phyloP scores from a whole-genome alignment of 1,140 invertebrate species.

The Monomorium pharaonis region DNA sequence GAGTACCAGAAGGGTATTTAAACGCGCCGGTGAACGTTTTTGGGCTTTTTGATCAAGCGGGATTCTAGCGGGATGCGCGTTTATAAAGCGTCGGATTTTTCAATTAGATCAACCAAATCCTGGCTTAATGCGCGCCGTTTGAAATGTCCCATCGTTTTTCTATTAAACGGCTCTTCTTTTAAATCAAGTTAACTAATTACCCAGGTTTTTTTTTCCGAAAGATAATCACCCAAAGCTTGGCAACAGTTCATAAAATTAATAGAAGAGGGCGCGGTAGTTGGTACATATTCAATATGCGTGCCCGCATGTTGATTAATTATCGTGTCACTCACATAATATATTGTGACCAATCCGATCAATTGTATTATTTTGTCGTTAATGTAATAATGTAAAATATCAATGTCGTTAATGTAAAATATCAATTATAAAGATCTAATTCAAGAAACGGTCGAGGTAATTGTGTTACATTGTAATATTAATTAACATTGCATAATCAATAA shows the following conservation, averaged over 20 bases:
- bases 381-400: conserved; percentile 19
- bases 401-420: conserved; percentile 8
- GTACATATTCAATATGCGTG: not conserved
- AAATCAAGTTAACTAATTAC: not conserved
- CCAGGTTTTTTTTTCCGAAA: not conserved
- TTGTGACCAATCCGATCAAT: not conserved
- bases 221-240: not conserved
- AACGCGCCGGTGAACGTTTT: not conserved
- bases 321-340: not conserved
- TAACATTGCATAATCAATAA: not conserved
- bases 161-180: not conserved
- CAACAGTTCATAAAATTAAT: not conserved
- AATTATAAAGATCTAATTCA: not conserved
- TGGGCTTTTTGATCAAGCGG: conserved; percentile 5
- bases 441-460: not conserved
- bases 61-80: not conserved
- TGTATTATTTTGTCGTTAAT: not conserved
- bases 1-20: conserved; percentile 25
- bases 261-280: not conserved
- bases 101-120: not conserved
- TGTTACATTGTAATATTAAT: not conserved
- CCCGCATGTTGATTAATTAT: not conserved
- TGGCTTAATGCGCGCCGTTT: not conserved
- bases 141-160: not conserved
- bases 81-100: conserved; percentile 30